Evolutionary conservation across 2,797 vertebrate genomes (phyloP).

Genomic region (Vultur gryphus): DNA sequence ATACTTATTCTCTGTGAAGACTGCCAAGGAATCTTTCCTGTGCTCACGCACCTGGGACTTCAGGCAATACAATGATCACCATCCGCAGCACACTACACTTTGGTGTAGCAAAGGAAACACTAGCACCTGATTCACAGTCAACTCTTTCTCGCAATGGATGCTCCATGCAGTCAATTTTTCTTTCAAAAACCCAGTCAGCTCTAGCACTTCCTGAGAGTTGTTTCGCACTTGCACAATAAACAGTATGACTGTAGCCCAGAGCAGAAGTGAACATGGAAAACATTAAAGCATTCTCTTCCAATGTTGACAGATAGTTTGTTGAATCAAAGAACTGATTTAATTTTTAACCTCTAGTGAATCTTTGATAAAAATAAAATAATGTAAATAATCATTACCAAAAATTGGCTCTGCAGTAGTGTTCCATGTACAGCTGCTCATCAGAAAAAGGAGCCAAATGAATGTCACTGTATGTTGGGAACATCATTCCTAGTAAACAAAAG

Average conservation of each 20-base stretch:
- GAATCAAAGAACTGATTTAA: background rate
- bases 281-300: background rate
- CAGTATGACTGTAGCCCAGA: background rate
- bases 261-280: background rate
- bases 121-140: background rate
- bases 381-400: conserved; percentile 76
- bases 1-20: background rate
- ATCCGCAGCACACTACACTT: accelerated
- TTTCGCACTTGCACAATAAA: background rate
- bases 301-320: background rate
- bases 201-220: background rate
- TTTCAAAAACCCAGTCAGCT: background rate
- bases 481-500: conserved; percentile 73
- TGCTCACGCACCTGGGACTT: background rate
- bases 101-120: background rate
- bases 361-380: background rate
- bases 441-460: conserved; percentile 84
- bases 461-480: conserved; percentile 79
- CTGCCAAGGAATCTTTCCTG: background rate
- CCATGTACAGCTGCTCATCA: conserved; percentile 83
- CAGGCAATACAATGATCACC: background rate
- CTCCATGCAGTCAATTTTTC: background rate
- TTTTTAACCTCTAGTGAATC: background rate
- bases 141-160: background rate
- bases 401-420: conserved; percentile 77